Base-by-base conservation (phyloP, 1,140 invertebrate species). In the Saccostrea echinata region DNA sequence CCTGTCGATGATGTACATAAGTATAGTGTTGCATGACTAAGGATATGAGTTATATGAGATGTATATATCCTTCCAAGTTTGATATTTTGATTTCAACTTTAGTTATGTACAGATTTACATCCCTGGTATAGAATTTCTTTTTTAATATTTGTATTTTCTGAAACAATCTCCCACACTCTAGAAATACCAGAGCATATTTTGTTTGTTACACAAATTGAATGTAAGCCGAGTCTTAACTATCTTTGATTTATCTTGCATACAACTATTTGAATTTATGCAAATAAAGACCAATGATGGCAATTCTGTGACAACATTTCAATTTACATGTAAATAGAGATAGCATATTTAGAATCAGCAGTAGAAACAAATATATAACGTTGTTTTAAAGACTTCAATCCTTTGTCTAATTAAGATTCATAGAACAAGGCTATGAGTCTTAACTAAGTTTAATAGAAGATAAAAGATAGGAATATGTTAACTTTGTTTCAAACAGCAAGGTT, bases 261-360 rank as follows among this genome's bases (percentile, higher is more conserved):
- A 27, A 12, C 64, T 9, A 12, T 71, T 71, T 71, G 27, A 71
- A 71, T 71, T 30, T 13, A 30, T 71, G 64, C n/a, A 24, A 24
- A 30, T 30, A 1, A n/a, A 71, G 24, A 24, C 64, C 24, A 71
- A 33, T 71, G 64, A 3, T 30, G 27, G 13, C 30, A 76, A 76
- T 16, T 76, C 68, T 16, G 16, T 76, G 27, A 27, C 68, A 76
- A 76, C 13, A 30, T 33, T 76, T 76, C 30, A 30, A 76, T 76
- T 76, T 76, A 76, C 27, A 76, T 76, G 68, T 76, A 76, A 30
- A 76, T 76, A 76, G 68, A 33, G 27, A 13, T 76, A n/a, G 18
- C 55, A 61, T 61, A 61, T 61, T 61, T 61, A 61, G 55, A 61
- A 61, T 3, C 18, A 6, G 6, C 55, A 21, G 55, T n/a, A 61